These are phyloP conservation scores for Osmerus eperlanus DNA, from an alignment of 2,113 vertebrate species.

Conservation along the genomic window DNA sequence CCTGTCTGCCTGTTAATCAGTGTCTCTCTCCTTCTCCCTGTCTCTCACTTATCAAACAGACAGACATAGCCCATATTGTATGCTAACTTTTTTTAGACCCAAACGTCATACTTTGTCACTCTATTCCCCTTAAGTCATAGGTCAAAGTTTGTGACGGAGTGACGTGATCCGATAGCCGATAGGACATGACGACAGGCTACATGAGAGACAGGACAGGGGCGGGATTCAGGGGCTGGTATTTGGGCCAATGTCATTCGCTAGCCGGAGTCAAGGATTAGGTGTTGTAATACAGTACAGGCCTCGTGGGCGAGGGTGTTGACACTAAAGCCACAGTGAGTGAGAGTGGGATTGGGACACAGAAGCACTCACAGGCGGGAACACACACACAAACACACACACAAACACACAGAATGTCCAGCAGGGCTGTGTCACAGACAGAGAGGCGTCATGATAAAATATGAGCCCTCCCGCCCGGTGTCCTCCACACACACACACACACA, in stretches of 20 bases:
- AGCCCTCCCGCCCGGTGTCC: slow-evolving; percentile 46
- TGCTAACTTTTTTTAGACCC: slow-evolving; percentile 18
- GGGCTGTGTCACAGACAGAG: slow-evolving; percentile 62
- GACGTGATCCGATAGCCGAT: slow-evolving; percentile 21
- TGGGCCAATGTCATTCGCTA: slow-evolving; percentile 14
- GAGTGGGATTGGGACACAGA: slow-evolving; percentile 11
- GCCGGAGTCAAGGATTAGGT: neutral
- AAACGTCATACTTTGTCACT: slow-evolving; percentile 29
- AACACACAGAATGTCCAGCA: slow-evolving; percentile 55
- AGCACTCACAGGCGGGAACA: slow-evolving; percentile 12
- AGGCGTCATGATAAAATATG: slow-evolving; percentile 72
- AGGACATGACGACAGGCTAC: neutral
- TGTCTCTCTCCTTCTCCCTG: neutral
- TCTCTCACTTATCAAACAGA: neutral
- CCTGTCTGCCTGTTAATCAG: too few species aligned
- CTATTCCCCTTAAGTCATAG: slow-evolving; percentile 39
- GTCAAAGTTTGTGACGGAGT: slow-evolving; percentile 23
- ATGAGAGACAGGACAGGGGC: slow-evolving; percentile 19
- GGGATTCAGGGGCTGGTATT: slow-evolving; percentile 6
- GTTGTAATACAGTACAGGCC: slow-evolving; percentile 6
- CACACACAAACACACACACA: slow-evolving; percentile 16
- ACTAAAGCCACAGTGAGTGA: slow-evolving; percentile 13
- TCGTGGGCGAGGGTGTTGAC: slow-evolving; percentile 6
- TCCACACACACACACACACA: slow-evolving; percentile 8
- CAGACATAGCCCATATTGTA: neutral